A percentile compares a stretch with the other conserved stretches of the same genome.
These are phyloP conservation scores for Dastarcus helophoroides DNA, from an alignment of 2,888 invertebrate species.

Conservation along the genomic window DNA sequence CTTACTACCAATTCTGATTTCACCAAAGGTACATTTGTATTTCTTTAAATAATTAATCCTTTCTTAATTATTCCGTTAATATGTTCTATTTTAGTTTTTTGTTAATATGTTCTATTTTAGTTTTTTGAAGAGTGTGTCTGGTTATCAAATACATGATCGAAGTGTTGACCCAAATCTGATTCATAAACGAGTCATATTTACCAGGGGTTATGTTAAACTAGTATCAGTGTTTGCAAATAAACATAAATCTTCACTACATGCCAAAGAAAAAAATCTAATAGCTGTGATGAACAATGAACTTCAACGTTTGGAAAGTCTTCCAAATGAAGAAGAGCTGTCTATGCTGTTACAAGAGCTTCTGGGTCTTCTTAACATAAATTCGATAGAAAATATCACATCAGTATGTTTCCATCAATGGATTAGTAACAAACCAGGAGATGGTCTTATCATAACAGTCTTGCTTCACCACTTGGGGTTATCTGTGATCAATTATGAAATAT, in stretches of 20 bases:
- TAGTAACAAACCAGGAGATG: conserved; percentile 37
- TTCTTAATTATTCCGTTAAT: no score
- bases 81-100: background rate
- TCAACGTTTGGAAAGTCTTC: conserved; percentile 41
- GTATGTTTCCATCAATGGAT: conserved; percentile 39
- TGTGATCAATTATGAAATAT: conserved; percentile 37
- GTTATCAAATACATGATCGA: conserved; percentile 39
- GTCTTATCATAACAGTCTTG: conserved; percentile 39
- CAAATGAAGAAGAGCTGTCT: conserved; percentile 39
- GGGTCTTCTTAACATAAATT: conserved; percentile 30
- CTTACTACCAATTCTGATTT: no score
- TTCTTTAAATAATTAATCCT: no score
- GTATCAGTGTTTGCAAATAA: conserved; percentile 43
- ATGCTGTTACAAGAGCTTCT: conserved; percentile 42
- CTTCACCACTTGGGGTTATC: conserved; percentile 38
- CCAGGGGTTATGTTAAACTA: conserved; percentile 48
- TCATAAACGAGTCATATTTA: conserved; percentile 47
- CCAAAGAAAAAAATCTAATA: conserved; percentile 40
- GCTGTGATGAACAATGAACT: conserved; percentile 40
- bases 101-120: conserved; percentile 29
- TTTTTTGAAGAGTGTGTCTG: conserved; percentile 48
- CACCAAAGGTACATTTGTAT: no score
- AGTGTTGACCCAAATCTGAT: conserved; percentile 33
- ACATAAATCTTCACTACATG: conserved; percentile 40
- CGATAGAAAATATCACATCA: conserved; percentile 25